These are phyloP conservation scores for Tetrax tetrax DNA, from an alignment of 2,113 vertebrate species.

Conservation along the genomic window DNA sequence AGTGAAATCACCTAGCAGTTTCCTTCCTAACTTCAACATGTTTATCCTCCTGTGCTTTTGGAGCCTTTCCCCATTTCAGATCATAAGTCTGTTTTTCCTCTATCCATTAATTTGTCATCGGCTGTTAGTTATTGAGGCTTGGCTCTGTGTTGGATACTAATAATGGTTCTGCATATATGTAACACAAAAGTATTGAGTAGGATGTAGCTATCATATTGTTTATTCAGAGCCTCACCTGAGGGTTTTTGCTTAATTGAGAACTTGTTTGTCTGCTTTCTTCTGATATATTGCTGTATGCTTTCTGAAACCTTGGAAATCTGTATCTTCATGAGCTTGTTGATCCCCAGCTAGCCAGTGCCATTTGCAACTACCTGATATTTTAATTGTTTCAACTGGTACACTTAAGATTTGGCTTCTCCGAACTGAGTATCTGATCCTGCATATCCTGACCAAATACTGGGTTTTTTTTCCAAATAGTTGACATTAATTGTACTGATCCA, in stretches of 20 bases:
- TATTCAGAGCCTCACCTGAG: background rate
- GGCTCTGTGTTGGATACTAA: background rate
- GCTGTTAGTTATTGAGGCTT: background rate
- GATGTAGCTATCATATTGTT: background rate
- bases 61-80: background rate
- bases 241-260: background rate
- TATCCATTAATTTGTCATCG: background rate
- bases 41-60: background rate
- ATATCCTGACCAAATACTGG: background rate
- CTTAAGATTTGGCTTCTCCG: background rate
- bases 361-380: background rate
- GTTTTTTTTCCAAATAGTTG: background rate
- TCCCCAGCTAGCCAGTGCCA: rapidly evolving
- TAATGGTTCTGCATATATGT: background rate
- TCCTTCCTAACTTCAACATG: background rate
- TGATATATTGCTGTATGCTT: background rate
- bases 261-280: background rate
- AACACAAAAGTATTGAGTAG: background rate
- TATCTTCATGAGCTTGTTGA: background rate
- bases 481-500: background rate
- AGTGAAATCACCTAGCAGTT: background rate
- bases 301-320: background rate
- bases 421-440: background rate
- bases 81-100: background rate
- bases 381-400: background rate